A percentile compares a stretch with the other conserved stretches of the same genome.
These are phyloP conservation scores for Sarcophilus harrisii DNA, from an alignment of 2,797 vertebrate genomes.

Conservation along the genomic window DNA sequence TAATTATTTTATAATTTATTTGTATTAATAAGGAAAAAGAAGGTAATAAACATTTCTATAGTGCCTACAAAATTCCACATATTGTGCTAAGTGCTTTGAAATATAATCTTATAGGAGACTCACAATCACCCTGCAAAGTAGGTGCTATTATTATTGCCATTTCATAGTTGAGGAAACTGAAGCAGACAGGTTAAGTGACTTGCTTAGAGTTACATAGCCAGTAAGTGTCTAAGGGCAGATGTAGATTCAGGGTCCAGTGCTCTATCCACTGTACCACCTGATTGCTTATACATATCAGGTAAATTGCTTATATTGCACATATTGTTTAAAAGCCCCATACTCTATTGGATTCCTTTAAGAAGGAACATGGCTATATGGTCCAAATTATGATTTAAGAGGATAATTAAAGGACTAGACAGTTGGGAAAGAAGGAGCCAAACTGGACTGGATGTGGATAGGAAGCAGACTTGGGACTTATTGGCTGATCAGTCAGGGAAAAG, in stretches of 20 bases:
- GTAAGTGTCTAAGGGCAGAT: neutral
- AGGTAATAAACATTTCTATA: neutral
- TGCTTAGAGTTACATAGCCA: neutral
- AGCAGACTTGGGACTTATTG: neutral
- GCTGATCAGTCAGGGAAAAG: neutral
- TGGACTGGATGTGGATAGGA: neutral
- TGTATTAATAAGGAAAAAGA: neutral
- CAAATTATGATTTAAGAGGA: neutral
- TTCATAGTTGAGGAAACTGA: neutral
- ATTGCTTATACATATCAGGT: neutral
- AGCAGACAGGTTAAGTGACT: neutral
- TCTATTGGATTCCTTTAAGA: neutral
- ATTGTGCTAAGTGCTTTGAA: neutral
- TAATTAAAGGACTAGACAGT: neutral
- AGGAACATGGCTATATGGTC: neutral
- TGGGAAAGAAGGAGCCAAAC: neutral
- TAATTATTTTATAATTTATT: conserved; percentile 21
- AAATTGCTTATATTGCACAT: neutral
- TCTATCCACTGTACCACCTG: neutral
- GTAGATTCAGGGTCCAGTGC: neutral
- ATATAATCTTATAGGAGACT: neutral
- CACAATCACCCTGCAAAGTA: neutral
- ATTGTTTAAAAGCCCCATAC: neutral
- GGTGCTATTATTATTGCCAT: too few relatives aligned
- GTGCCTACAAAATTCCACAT: neutral